phyloP scores from a whole-genome alignment of 1,140 invertebrate genomes.

The Drosophila pseudoananassae region DNA sequence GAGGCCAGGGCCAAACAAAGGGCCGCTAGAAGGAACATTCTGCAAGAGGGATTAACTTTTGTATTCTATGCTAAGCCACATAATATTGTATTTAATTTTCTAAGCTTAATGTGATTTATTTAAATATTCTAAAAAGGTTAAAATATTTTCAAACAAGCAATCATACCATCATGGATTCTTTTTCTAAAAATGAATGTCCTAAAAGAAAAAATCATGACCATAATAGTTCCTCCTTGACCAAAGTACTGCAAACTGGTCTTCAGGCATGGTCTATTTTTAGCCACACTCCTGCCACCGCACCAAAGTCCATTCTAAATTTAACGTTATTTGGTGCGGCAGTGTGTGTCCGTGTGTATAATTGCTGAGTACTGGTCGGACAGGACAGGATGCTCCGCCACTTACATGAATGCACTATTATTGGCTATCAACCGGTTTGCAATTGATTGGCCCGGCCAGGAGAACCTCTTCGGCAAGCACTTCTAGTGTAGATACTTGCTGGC shows the following conservation, averaged over 20 bases:
- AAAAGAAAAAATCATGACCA: background rate
- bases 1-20: constrained; percentile 65
- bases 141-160: too few species aligned
- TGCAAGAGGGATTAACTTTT: background rate
- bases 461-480: constrained; percentile 51
- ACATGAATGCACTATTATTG: constrained; percentile 16
- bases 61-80: background rate
- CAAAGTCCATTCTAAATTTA: constrained; percentile 82
- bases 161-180: too few species aligned
- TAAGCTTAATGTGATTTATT: too few species aligned
- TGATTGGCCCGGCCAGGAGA: constrained; percentile 64
- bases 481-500: constrained; percentile 69
- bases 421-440: constrained; percentile 77
- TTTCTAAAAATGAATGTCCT: background rate
- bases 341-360: constrained; percentile 46
- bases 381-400: constrained; percentile 54
- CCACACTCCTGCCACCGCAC: constrained; percentile 40
- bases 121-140: too few species aligned
- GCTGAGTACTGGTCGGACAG: constrained; percentile 45
- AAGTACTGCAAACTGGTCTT: constrained; percentile 59
- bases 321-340: constrained; percentile 42
- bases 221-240: background rate
- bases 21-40: constrained; percentile 69
- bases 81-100: background rate
- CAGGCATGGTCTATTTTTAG: constrained; percentile 59